A percentile compares a stretch with the other conserved stretches of the same genome.
Conservation (phyloP, 2,113 vertebrate genomes). For the Phrynocephalus versicolor region DNA sequence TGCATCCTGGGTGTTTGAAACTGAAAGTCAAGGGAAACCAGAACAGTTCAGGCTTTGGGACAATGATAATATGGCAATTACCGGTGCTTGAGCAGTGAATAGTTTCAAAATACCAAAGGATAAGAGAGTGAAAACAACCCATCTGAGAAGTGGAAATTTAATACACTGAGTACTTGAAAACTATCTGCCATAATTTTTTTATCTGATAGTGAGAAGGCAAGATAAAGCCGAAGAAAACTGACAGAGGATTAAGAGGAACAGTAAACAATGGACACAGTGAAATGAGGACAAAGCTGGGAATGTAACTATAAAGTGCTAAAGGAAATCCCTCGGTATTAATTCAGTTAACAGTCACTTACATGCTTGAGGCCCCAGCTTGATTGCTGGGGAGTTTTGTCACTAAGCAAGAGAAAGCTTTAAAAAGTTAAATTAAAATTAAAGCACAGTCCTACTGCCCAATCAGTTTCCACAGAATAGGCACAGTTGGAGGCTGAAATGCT, state of each 20-base stretch:
- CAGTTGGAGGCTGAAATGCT: not conserved
- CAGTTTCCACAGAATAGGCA: not conserved
- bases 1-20: not conserved
- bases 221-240: conserved; percentile 53
- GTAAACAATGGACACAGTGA: conserved; percentile 53
- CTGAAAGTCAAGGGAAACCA: not conserved
- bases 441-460: not conserved
- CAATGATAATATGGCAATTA: conserved; percentile 38
- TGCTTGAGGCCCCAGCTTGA: conserved; percentile 26
- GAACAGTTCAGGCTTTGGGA: not conserved
- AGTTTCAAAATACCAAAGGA: conserved; percentile 22
- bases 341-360: conserved; percentile 53
- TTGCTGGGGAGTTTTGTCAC: conserved; percentile 30
- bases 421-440: not conserved
- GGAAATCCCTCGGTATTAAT: conserved; percentile 62
- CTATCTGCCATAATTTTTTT: conserved; percentile 44
- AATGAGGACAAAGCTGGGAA: conserved; percentile 66
- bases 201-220: conserved; percentile 47
- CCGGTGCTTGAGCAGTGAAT: conserved; percentile 21
- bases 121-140: conserved; percentile 27
- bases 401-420: conserved; percentile 23
- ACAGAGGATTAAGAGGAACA: conserved; percentile 58
- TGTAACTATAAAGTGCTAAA: conserved; percentile 64
- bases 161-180: conserved; percentile 16
- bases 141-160: conserved; percentile 30